Percentiles rank a stretch among this genome's conserved stretches.
Conservation (phyloP, 1,140 invertebrate genomes). For the Harpegnathos saltator region DNA sequence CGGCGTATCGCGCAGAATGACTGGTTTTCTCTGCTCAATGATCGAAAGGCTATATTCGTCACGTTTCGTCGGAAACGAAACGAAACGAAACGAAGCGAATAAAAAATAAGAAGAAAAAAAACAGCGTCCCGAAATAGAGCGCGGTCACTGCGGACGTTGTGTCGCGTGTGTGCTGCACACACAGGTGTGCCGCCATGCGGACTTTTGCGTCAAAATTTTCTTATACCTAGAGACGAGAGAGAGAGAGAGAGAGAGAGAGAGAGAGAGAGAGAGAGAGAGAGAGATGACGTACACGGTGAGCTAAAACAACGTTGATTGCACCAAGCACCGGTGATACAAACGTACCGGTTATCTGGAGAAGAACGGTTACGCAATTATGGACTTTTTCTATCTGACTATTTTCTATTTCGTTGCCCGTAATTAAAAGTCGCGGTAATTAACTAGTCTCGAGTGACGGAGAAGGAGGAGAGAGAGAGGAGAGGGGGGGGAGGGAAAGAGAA, state of each 20-base stretch:
- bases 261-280: no score
- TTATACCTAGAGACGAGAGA: constrained; percentile 16
- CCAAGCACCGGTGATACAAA: background rate
- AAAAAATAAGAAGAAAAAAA: no score
- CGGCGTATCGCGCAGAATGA: constrained; percentile 52
- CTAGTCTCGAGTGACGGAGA: constrained; percentile 7
- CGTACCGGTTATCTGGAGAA: constrained; percentile 19
- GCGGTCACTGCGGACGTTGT: no score
- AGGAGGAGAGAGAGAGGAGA: no score
- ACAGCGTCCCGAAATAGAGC: no score
- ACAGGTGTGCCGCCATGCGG: constrained; percentile 9
- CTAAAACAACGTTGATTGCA: constrained; percentile 1
- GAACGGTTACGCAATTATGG: background rate
- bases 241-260: no score
- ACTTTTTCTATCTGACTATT: constrained; percentile 19
- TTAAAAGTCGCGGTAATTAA: constrained; percentile 51
- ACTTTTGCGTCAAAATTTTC: constrained; percentile 34
- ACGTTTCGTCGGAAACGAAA: constrained; percentile 15
- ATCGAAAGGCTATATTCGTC: constrained; percentile 47
- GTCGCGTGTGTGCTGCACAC: no score
- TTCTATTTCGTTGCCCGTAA: constrained; percentile 28
- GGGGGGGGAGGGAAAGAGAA: no score
- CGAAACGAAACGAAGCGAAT: background rate
- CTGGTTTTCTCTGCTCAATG: constrained; percentile 69
- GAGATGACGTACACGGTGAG: background rate